phyloP scores from a whole-genome alignment of 37 sponge, comb jelly and placozoan species.

The Cliona cf. orientalis region DNA sequence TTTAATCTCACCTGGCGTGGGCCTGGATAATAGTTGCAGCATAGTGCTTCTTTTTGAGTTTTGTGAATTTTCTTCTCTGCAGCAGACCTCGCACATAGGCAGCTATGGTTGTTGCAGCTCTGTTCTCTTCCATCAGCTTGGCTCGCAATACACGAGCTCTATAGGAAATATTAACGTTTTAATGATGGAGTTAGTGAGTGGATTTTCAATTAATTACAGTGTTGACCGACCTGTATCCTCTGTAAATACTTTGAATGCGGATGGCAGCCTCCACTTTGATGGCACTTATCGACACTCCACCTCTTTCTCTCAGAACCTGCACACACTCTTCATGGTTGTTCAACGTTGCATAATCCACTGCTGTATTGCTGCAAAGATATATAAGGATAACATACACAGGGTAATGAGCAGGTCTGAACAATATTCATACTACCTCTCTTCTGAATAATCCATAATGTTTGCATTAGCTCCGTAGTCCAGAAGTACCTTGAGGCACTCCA shows the following conservation, averaged over 20 bases:
- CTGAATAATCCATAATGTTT: constrained; percentile 64
- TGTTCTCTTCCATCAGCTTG: constrained; percentile 3
- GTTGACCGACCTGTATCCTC: constrained; percentile 61
- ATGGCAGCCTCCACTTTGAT: constrained; percentile 69
- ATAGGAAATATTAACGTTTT: neutral
- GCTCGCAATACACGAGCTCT: constrained; percentile 11
- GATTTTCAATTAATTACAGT: neutral
- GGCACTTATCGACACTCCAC: constrained; percentile 34
- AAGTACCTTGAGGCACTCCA: constrained; percentile 32
- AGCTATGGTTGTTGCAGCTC: constrained; percentile 51
- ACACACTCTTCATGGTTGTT: constrained; percentile 46
- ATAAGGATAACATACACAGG: neutral
- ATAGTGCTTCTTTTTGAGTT: constrained; percentile 23
- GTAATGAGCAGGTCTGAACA: no score
- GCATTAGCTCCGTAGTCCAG: constrained; percentile 40
- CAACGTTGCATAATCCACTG: constrained; percentile 68
- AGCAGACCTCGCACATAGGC: constrained; percentile 26
- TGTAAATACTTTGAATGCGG: constrained; percentile 63
- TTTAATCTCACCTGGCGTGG: constrained; percentile 25
- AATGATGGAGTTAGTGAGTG: neutral
- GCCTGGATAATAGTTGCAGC: constrained; percentile 63
- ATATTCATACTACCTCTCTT: constrained; percentile 43
- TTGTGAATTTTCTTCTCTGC: constrained; percentile 30
- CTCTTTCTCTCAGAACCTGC: constrained; percentile 27
- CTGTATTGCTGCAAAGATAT: constrained; percentile 45